These are phyloP conservation scores for Bos javanicus DNA, from an alignment of 2,113 vertebrate genomes.

Conservation along the genomic window DNA sequence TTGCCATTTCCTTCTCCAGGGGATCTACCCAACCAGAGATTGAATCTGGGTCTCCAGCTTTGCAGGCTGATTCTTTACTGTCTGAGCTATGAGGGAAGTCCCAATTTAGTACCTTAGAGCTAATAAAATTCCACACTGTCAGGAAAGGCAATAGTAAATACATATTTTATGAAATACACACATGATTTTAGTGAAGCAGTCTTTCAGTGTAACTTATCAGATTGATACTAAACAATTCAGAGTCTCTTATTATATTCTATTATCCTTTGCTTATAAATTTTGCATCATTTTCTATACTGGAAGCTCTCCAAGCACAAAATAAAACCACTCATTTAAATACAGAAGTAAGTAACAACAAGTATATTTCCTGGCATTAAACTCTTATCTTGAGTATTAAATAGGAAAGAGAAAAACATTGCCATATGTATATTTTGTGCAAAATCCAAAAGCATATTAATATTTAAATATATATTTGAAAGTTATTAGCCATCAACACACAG, in stretches of 20 bases:
- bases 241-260: background rate
- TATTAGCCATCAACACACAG: background rate
- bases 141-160: background rate
- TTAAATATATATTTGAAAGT: background rate
- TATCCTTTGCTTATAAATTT: background rate
- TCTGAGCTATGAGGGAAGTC: background rate
- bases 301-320: background rate
- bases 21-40: background rate
- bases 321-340: background rate
- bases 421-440: background rate
- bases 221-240: background rate
- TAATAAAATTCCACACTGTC: background rate
- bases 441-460: background rate
- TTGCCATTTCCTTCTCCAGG: background rate
- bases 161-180: background rate
- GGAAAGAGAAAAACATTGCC: background rate
- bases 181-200: background rate
- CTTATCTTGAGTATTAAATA: background rate
- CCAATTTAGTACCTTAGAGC: background rate
- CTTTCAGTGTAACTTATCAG: background rate
- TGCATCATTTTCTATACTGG: background rate
- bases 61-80: background rate
- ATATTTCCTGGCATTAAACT: background rate
- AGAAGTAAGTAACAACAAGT: background rate
- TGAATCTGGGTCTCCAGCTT: background rate